Conservation (phyloP, 2,888 invertebrate genomes). For the Elgonia sp. region DNA sequence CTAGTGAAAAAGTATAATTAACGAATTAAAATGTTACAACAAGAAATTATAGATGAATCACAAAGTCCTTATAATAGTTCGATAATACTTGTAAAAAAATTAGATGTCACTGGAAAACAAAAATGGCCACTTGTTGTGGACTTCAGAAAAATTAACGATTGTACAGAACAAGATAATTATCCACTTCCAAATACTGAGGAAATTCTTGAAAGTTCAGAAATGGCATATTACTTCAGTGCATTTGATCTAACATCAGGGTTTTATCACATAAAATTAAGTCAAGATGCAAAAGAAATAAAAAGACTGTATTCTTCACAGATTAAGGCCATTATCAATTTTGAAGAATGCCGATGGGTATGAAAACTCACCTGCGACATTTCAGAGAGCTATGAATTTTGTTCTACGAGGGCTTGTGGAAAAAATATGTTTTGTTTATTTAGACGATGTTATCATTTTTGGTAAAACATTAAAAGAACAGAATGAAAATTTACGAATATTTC, state of each 20-base stretch:
- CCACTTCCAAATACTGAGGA: conserved; percentile 5
- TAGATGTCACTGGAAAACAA: conserved; percentile 7
- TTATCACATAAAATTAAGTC: neutral
- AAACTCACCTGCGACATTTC: conserved; percentile 7
- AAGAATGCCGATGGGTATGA: conserved; percentile 15
- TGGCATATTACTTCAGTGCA: neutral
- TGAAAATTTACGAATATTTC: neutral
- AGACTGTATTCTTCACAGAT: conserved; percentile 22
- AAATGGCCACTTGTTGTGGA: conserved; percentile 5
- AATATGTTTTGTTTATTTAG: neutral
- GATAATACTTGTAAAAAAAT: conserved; percentile 6
- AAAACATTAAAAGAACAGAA: conserved; percentile 2
- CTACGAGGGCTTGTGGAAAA: neutral
- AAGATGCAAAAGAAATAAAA: neutral
- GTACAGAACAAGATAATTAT: conserved; percentile 3
- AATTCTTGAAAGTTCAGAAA: neutral
- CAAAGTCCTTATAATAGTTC: conserved; percentile 15
- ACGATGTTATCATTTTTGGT: neutral
- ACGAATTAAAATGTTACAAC: conserved; percentile 16
- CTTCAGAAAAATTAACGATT: conserved; percentile 10
- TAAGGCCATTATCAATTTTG: conserved; percentile 9
- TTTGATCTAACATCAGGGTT: conserved; percentile 3
- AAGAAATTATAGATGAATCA: conserved; percentile 15
- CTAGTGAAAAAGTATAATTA: neutral
- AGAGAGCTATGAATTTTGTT: conserved; percentile 10